Evolutionary conservation across 2,113 vertebrate genomes (phyloP).

Genomic region (Hystrix cristata): DNA sequence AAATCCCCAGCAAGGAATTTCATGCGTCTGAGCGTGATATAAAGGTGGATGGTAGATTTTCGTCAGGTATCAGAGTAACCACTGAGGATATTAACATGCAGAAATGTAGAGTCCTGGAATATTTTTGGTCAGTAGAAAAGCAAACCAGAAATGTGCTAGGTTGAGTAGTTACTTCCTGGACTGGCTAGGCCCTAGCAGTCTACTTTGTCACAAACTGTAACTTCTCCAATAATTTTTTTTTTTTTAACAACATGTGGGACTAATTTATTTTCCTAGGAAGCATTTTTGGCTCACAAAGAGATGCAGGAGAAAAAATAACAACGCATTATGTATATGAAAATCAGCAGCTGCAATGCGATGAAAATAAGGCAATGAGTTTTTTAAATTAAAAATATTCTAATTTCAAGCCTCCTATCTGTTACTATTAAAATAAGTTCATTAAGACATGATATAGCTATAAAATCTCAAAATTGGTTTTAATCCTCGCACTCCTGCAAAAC

Average conservation of each 20-base stretch:
- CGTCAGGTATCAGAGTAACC: background rate
- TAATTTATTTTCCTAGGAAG: conserved; percentile 61
- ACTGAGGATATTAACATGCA: no score
- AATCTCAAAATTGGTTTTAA: conserved; percentile 58
- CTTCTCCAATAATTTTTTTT: background rate
- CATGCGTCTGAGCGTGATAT: background rate
- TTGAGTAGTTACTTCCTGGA: background rate
- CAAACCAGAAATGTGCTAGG: background rate
- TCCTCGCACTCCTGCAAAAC: conserved; percentile 41
- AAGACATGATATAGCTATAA: conserved; percentile 50
- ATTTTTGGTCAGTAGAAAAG: background rate
- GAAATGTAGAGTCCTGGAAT: background rate
- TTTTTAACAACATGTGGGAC: background rate
- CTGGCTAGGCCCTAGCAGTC: background rate
- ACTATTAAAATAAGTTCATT: conserved; percentile 64
- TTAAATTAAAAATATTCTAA: conserved; percentile 79
- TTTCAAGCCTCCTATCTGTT: conserved; percentile 65
- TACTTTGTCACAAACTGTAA: conserved; percentile 48
- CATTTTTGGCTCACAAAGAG: conserved; percentile 71
- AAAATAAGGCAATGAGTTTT: conserved; percentile 72
- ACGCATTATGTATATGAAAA: conserved; percentile 70
- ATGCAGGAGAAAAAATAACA: conserved; percentile 72
- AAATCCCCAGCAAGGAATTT: background rate
- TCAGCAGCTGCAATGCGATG: conserved; percentile 60
- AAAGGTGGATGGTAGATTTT: background rate